These are phyloP conservation scores for Drosophila hawaiiensis DNA, from an alignment of 2,888 invertebrate species.

Conservation along the genomic window DNA sequence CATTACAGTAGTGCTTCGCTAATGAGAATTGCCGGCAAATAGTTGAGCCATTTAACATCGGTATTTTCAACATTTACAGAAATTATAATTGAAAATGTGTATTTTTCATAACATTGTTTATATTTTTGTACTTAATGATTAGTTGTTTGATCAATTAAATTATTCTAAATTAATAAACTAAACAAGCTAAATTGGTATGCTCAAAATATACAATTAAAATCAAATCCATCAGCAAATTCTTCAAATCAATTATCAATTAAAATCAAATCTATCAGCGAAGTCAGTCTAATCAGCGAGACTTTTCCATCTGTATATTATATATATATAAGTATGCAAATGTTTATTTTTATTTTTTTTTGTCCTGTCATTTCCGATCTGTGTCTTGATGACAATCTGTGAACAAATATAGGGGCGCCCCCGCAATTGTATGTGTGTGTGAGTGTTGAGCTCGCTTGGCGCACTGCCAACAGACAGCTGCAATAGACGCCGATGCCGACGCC, in stretches of 20 bases:
- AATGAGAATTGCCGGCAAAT: neutral
- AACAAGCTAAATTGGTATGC: neutral
- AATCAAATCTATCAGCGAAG: neutral
- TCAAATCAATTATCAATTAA: neutral
- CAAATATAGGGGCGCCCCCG: slow-evolving; percentile 42
- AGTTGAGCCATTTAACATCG: neutral
- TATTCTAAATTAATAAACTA: neutral
- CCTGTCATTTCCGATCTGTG: slow-evolving; percentile 66
- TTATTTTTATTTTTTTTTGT: neutral
- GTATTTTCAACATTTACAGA: neutral
- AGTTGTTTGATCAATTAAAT: neutral
- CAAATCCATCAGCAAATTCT: neutral
- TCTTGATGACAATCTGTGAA: slow-evolving; percentile 10
- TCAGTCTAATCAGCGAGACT: neutral
- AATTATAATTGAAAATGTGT: neutral
- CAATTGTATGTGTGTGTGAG: slow-evolving; percentile 27
- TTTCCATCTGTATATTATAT: neutral
- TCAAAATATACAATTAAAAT: neutral
- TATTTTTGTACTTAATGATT: neutral
- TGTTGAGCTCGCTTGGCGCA: slow-evolving; percentile 55
- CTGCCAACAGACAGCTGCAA: slow-evolving; percentile 49
- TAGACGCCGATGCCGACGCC: neutral
- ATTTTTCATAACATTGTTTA: neutral
- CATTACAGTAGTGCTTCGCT: neutral
- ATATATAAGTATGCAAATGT: neutral